A percentile compares a stretch with the other conserved stretches of the same genome.
Evolutionary conservation across 64 coral and sea anemone genomes (phyloP).

Genomic region (Montipora efflorescens): DNA sequence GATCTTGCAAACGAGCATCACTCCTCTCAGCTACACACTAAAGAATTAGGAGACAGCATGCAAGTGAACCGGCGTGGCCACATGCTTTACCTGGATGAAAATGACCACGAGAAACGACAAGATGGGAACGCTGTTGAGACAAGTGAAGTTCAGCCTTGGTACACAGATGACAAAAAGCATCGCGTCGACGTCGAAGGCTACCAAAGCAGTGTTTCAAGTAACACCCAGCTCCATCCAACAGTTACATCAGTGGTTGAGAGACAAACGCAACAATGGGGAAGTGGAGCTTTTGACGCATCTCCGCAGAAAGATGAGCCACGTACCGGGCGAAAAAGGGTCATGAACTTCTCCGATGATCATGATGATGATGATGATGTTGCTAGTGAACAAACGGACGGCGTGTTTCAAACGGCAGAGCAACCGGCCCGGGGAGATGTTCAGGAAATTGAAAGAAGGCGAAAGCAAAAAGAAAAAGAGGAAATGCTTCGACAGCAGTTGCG

Average conservation of each 20-base stretch:
- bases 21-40: not conserved
- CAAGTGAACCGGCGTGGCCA: not conserved
- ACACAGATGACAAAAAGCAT: not conserved
- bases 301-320: constrained; percentile 21
- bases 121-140: not conserved
- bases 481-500: constrained; percentile 15
- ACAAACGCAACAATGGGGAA: not conserved
- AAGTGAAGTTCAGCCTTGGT: not conserved
- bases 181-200: not conserved
- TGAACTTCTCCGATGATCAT: constrained; percentile 25
- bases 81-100: constrained; percentile 7
- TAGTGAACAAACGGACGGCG: not conserved
- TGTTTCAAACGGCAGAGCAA: not conserved
- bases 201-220: constrained; percentile 12
- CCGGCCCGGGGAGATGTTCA: not conserved
- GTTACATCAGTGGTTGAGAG: constrained; percentile 15
- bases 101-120: not conserved
- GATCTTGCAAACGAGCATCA: not conserved
- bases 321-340: constrained; percentile 1
- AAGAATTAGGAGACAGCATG: not conserved
- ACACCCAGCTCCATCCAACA: not conserved
- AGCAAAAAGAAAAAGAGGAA: constrained; percentile 47
- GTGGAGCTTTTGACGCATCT: not conserved
- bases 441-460: constrained; percentile 6
- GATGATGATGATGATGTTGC: not conserved